A percentile compares a stretch with the other conserved stretches of the same genome.
Evolutionary conservation across 2,888 invertebrate species (phyloP).

Genomic region (Oithona nana): DNA sequence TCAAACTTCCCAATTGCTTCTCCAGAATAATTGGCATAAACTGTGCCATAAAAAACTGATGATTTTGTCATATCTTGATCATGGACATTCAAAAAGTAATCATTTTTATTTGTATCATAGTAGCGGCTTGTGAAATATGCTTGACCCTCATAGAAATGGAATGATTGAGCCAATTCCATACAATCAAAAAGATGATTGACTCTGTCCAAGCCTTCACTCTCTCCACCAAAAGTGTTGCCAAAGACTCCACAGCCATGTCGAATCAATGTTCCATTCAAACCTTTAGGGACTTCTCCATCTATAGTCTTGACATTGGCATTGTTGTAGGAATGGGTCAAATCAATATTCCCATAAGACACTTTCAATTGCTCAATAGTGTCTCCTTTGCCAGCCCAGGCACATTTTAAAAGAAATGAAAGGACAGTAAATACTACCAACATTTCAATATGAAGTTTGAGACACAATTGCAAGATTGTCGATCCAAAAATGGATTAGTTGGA

Average conservation of each 20-base stretch:
- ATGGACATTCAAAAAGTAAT: background rate
- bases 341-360: background rate
- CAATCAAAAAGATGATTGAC: background rate
- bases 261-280: background rate
- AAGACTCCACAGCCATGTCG: background rate
- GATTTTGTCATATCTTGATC: background rate
- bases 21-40: background rate
- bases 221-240: background rate
- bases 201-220: background rate
- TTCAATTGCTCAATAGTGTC: background rate
- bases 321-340: background rate
- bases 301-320: background rate
- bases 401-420: too few species aligned
- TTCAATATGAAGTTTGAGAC: too few species aligned
- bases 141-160: background rate
- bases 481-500: too few species aligned
- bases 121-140: background rate
- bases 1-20: background rate
- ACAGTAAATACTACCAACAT: too few species aligned
- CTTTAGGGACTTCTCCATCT: background rate
- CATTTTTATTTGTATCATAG: background rate
- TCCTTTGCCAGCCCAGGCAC: too few species aligned
- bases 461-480: too few species aligned
- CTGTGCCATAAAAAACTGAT: background rate
- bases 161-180: background rate